Evolutionary conservation across 2,888 invertebrate genomes (phyloP).

Genomic region (Chironomus tentans): DNA sequence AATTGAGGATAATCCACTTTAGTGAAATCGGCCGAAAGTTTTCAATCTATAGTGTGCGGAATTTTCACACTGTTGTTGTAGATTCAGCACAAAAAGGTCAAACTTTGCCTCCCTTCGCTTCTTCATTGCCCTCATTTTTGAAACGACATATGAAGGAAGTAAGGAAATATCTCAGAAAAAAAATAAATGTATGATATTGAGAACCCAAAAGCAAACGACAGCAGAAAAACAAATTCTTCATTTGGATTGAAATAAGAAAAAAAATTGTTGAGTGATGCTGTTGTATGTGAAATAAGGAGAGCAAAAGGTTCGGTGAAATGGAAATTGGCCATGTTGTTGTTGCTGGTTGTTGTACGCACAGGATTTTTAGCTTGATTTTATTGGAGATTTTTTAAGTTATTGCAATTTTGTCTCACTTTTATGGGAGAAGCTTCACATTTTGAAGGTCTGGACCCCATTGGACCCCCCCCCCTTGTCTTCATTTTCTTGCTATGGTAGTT

Average conservation of each 20-base stretch:
- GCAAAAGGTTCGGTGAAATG: not conserved
- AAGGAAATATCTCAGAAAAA: not conserved
- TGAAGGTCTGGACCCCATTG: no score
- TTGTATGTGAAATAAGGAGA: not conserved
- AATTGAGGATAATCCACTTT: no score
- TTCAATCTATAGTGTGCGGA: not conserved
- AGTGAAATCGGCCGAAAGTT: no score
- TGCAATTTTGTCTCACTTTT: no score
- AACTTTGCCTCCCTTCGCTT: not conserved
- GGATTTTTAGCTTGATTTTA: no score
- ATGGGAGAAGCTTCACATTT: no score
- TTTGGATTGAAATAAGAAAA: not conserved
- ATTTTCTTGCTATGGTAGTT: no score
- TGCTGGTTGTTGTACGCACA: not conserved
- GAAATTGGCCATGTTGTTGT: not conserved
- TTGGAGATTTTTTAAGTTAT: no score
- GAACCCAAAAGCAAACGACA: not conserved
- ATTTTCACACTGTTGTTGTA: not conserved
- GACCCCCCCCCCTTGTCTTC: no score
- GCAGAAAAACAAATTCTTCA: not conserved
- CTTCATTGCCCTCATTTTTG: not conserved
- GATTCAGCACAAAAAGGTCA: not conserved
- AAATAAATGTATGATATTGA: not conserved
- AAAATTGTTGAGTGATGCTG: no score
- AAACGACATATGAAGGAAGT: not conserved